A percentile compares a stretch with the other conserved stretches of the same genome.
These are phyloP conservation scores for Tachysurus fulvidraco DNA, from an alignment of 2,113 vertebrate genomes.

Conservation along the genomic window DNA sequence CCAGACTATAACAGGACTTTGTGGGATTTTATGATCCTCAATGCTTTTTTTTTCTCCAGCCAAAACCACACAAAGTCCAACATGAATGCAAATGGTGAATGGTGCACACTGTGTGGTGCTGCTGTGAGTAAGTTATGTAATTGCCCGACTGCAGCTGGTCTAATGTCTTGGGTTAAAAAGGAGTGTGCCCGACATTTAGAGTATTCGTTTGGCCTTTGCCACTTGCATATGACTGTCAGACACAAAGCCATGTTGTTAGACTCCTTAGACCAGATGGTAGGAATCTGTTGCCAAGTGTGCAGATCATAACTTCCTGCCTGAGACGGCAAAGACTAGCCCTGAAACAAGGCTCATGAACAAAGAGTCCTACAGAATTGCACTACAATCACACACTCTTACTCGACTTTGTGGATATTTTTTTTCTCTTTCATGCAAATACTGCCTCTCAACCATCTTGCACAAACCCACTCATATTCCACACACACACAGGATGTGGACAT, in stretches of 20 bases:
- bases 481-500: not conserved
- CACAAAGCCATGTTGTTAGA: conserved; percentile 78
- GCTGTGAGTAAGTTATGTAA: not conserved
- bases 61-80: conserved; percentile 32
- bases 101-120: conserved; percentile 8
- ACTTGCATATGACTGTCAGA: conserved; percentile 54
- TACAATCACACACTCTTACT: not conserved
- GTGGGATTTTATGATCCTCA: not conserved
- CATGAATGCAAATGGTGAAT: conserved; percentile 29
- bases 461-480: conserved; percentile 31
- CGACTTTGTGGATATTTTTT: conserved; percentile 22
- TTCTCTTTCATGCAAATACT: conserved; percentile 26
- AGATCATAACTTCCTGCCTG: conserved; percentile 68
- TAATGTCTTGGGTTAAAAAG: conserved; percentile 44
- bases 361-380: conserved; percentile 65
- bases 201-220: conserved; percentile 42
- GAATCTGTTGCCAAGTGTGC: conserved; percentile 69
- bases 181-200: conserved; percentile 58
- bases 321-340: conserved; percentile 63
- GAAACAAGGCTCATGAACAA: conserved; percentile 67
- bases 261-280: conserved; percentile 66
- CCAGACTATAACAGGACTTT: conserved; percentile 23
- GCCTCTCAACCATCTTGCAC: conserved; percentile 19
- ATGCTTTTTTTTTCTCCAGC: conserved; percentile 23
- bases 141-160: conserved; percentile 36